Base-by-base conservation (phyloP, 53 echinoderm and acorn worm genomes). In the Astropecten irregularis region DNA sequence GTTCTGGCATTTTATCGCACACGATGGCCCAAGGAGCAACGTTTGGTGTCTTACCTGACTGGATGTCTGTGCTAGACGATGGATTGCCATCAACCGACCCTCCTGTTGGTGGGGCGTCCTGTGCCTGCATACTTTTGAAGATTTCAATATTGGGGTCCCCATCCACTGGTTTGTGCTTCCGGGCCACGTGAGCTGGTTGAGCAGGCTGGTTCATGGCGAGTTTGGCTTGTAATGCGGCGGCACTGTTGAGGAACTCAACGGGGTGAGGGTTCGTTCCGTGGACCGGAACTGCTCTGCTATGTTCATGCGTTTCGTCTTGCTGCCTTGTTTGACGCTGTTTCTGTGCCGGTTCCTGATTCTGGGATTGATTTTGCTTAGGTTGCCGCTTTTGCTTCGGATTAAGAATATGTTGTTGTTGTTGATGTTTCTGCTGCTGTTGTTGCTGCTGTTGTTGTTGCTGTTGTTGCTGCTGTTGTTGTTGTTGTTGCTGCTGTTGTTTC, bases 1-100 rank as follows among this genome's bases (percentile, higher is more conserved):
- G 44, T 19, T 79, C 79, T 16, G 79, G 62, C 61, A 79, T 46
- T 32, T 60, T 79, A 8, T 79, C 48, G 48, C 62, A 79, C 8
- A 79, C 79, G 23, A 79, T 46, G 61, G 79, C 79, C 79, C 79
- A 79, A 23, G 61, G 61, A 44, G 79, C 79, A 37, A 79, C 32
- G 36, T 31, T 60, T 30, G 56, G 46, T 9, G 35, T 34, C 32
- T 16, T 16, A 6, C 15, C 21, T 19, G 20, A 11, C 1, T 16
- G 19, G 46, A 4, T 11, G 25, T 68, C 42, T 0, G 46, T 36
- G 18, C 35, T 36, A 4, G 64, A 37, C 4, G 14, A 6, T 16
- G 64, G 36, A 4, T 4, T 3, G 64, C 1, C 59, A 29, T 58
- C 30, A n/a, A n/a, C n/a, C n/a, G n/a, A n/a, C n/a, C n/a, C n/a